Base-by-base conservation (phyloP, 2,888 invertebrate species). In the Aspidiotus rigidus region DNA sequence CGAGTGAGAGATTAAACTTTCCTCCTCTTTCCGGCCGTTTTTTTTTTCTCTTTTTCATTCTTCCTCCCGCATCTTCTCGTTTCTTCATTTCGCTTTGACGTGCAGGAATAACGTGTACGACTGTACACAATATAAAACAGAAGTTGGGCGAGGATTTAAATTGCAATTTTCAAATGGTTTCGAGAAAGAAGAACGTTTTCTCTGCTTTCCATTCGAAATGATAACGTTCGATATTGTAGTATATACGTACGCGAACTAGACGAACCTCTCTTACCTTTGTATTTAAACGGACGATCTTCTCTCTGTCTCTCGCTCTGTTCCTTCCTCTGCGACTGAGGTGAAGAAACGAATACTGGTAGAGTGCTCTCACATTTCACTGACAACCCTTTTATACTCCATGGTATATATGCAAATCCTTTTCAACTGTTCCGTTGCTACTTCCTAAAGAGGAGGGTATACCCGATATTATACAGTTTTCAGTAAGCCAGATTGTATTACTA, bases 401-500 rank as follows among this genome's bases (percentile, higher is more conserved):
- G 28, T 28, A 28, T 28, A 28, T 28, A 59, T 59, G 59, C 59
- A 59, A 59, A 59, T 59, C 59, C 59, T 28, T 28, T 59, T 59
- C 49, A 49, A 49, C 49, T 49, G 49, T 49, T 6, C 6, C 49
- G 49, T n/a, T 49, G 49, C 49, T 49, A 13, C 49, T n/a, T 49
- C 10, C 10, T 13, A 11, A 59, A 39, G 11, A 59, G 59, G 59
- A 28, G 28, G 28, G 28, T 28, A 28, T 28, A 28, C 28, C 28
- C 28, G 28, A 39, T 59, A 59, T 16, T 59, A 59, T 59, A 59
- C 59, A 59, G 59, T 59, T 59, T 59, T 59, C 59, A 28, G 28
- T 59, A 59, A 59, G 59, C 59, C 59, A 62, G 62, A 62, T 62
- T 62, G 44, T 62, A 62, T 62, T 62, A 42, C 62, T 15, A 17